Evolutionary conservation across 2,797 vertebrate species (phyloP).

Genomic region (Melanogrammus aeglefinus): DNA sequence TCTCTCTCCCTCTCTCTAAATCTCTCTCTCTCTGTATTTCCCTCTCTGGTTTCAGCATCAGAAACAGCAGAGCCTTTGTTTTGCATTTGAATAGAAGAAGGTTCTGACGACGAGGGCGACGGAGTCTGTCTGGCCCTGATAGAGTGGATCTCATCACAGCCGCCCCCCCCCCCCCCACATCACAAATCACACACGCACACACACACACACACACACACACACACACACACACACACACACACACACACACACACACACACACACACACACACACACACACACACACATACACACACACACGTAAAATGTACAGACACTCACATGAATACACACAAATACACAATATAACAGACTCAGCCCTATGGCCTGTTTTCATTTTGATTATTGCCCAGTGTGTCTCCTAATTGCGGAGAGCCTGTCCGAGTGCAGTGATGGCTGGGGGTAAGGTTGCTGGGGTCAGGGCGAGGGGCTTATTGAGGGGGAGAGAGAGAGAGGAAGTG

Average conservation of each 20-base stretch:
- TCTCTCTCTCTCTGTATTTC: background rate
- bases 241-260: no score
- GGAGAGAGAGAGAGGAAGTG: constrained; percentile 26
- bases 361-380: constrained; percentile 57
- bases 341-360: constrained; percentile 33
- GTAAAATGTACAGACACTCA: no score
- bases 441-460: constrained; percentile 23
- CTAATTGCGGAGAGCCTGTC: constrained; percentile 57
- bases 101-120: background rate
- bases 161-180: background rate
- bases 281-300: no score
- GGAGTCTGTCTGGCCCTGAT: constrained; percentile 3
- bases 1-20: background rate
- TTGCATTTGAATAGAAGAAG: background rate
- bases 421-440: constrained; percentile 12
- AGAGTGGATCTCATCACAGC: background rate
- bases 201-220: no score
- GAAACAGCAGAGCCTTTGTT: background rate
- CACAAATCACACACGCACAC: no score
- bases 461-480: constrained; percentile 49
- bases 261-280: no score
- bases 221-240: no score
- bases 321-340: no score
- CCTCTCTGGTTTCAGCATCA: background rate
- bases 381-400: constrained; percentile 34